Conservation (phyloP, 2,797 vertebrate species). For the Platalea minor region DNA sequence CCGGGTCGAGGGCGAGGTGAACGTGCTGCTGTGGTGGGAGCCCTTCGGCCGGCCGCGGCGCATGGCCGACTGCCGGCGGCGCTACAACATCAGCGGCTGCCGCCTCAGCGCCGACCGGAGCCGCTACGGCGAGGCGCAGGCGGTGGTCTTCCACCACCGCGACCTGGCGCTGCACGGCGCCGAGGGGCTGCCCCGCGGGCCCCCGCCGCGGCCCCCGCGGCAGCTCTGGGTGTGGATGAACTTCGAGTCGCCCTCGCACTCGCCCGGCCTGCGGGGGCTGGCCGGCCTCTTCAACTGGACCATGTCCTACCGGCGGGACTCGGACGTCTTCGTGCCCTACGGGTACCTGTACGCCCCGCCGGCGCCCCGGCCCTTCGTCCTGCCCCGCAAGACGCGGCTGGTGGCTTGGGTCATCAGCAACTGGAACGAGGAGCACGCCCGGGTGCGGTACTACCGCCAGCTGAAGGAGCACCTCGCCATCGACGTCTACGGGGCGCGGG, state of each 20-base stretch:
- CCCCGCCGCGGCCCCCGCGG: conserved; percentile 66
- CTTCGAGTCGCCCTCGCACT: conserved; percentile 90
- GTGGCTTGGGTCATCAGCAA: conserved; percentile 93
- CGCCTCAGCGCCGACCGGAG: conserved; percentile 64
- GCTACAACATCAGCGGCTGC: conserved; percentile 69
- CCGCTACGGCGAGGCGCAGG: conserved; percentile 60
- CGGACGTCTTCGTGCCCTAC: conserved; percentile 89
- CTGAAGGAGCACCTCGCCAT: conserved; percentile 80
- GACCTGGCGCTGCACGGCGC: conserved; percentile 56
- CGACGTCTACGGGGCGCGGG: conserved; percentile 77
- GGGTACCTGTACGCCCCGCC: conserved; percentile 78
- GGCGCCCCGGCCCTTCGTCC: neutral
- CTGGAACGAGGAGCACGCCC: conserved; percentile 85
- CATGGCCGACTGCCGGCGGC: conserved; percentile 44
- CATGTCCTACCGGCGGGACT: conserved; percentile 85
- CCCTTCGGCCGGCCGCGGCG: conserved; percentile 58
- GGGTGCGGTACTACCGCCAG: conserved; percentile 82
- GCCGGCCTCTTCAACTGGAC: conserved; percentile 88
- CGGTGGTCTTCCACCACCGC: conserved; percentile 78
- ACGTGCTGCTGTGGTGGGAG: conserved; percentile 76
- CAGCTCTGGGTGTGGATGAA: conserved; percentile 98
- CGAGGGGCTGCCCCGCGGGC: conserved; percentile 56
- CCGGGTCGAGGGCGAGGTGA: neutral
- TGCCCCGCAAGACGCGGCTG: conserved; percentile 74
- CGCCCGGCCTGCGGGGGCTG: conserved; percentile 66